Base-by-base conservation (phyloP, 2,113 vertebrate genomes). In the Lepus americanus region DNA sequence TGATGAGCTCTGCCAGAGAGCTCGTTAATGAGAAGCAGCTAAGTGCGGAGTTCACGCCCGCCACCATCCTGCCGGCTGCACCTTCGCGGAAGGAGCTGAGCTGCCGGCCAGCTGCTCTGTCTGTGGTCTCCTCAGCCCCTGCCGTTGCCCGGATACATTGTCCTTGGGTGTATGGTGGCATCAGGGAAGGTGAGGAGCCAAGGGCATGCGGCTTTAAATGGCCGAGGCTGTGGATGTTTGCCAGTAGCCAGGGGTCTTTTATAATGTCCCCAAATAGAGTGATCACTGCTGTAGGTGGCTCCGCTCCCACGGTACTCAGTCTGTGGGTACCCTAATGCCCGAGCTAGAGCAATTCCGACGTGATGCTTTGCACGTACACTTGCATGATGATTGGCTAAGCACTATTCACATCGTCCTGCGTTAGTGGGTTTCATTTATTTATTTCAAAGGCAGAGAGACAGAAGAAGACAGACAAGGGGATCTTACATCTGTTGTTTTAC, bases 1-100 rank as follows among this genome's bases (percentile, higher is more conserved):
- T 51, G 89, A 94, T 95, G 96, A 70, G 83, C 74, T 95, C 89
- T 82, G 49, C 92, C 55, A 16, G 96, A 96, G 81, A 97, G 85
- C 88, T 88, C 92, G 87, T 93, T 97, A 98, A 98, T 94, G 95
- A 97, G 96, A 97, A 97, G 92, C 81, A 95, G 84, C 92, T 95
- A 95, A 97, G 76, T 49, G 69, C 92, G 69, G 92, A 95, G 96
- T 82, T 91, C 97, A 95, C 53, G 93, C 90, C 86, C 31, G 72
- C 81, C 73, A 22, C 97, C 95, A 88, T 96, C 4, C 94, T 95
- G 94, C 69, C 94, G 1, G 20, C 69, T 73, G 53, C 12, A 0
- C 55, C 36, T 86, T 95, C 51, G 49, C 76, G 39, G 81, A 74
- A 92, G 92, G 85, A 67, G 77, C 64, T 8, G 27, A 87, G 63